Evolutionary conservation across 2,797 vertebrate species (phyloP), one percentile per base, ranked within the genome.

Genomic region (Columba guinea): DNA sequence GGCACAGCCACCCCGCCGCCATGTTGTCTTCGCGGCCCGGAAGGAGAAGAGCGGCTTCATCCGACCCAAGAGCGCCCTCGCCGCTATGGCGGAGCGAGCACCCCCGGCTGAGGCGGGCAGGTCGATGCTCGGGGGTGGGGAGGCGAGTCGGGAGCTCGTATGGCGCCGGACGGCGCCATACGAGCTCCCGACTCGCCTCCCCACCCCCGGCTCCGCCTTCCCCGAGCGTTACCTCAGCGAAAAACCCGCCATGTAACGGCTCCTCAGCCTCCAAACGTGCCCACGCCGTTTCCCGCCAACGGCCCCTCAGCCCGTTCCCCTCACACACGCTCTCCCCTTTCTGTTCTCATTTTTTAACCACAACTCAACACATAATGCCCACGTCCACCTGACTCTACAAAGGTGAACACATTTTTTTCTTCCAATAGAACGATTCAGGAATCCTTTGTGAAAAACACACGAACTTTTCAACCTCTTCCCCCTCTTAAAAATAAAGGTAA

Each of bases 401-500:
- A 56, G n/a, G 11, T 55, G 7, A 71, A 67, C 8, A 34, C 7
- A 17, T 65, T 41, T 39, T 23, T 34, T 30, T 34, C 62, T 55
- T 63, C 15, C 4, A 44, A 49, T 71, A 20, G 70, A 51, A 69
- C 39, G 15, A 78, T 30, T 68, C 86, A 53, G 58, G 69, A 93
- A 92, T 73, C 67, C 69, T 85, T 56, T 46, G 51, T 49, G 51
- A 5, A 95, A 11, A 55, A 28, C 16, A 39, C 68, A 37, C 48
- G 68, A 95, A 93, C 37, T 48, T 84, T 90, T 81, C 73, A 94
- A 51, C 16, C 30, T 84, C 89, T 84, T 62, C 70, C 75, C 77
- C 51, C 80, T 93, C 87, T 93, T 91, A 78, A 87, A 94, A 96
- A 64, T 3, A 0, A 93, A 94, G 60, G 65, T 89, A 91, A 35